Evolutionary conservation across 2,797 vertebrate genomes (phyloP), one percentile per base, ranked within the genome.

Genomic region (Apodemus agrarius): DNA sequence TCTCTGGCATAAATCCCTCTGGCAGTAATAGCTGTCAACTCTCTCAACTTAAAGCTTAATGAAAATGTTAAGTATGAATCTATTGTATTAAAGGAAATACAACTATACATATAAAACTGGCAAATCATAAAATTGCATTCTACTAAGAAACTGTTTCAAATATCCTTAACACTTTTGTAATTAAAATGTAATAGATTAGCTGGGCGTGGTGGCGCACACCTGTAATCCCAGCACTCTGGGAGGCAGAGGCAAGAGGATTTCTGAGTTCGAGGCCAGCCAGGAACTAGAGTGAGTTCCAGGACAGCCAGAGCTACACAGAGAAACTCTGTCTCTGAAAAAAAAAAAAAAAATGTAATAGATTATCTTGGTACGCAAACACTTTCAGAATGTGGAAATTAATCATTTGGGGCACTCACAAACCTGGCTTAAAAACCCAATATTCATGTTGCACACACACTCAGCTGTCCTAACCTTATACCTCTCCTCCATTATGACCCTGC

Each of bases 31-130:
- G 61, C 24, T 94, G 16, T 24, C 37, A 95, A 8, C 19, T 89
- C 6, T 78, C 69, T 95, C 90, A 87, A 93, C 61, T 85, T 52
- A 90, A 69, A 24, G 72, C 93, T 80, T 78, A 89, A 46, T 49
- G 43, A 93, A 95, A 96, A 94, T 86, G n/a, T 65, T 75, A 96
- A 78, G 74, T 78, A 92, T 52, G 93, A 94, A 93, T 78, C 81
- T 40, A 94, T 31, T 83, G 83, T 57, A 88, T 11, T 63, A 84
- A 65, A 94, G 72, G 12, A 96, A 96, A 75, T 83, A 9, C 40
- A 96, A 84, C 49, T 65, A 93, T 12, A 94, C 89, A 96, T 3
- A 52, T 49, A 88, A n/a, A 72, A 8, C 57, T 78, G 22, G 43
- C 59, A 87, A n/a, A 17, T 79, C 40, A 76, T 59, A 78, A 79